phyloP scores from a whole-genome alignment of 2,113 vertebrate genomes.

The Prolemur simus region DNA sequence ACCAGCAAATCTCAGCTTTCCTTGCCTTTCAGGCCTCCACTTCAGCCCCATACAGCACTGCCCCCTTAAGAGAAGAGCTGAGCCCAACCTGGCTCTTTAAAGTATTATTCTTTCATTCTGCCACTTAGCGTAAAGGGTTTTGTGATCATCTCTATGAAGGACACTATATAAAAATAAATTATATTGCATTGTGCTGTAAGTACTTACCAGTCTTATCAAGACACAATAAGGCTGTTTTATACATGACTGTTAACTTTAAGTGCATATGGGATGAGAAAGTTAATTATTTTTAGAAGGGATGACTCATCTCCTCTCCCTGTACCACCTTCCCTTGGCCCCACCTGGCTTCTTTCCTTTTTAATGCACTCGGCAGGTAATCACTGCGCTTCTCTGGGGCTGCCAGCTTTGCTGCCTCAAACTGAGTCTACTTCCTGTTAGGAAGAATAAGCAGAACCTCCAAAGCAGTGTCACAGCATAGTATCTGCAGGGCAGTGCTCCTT shows the following conservation, averaged over 20 bases:
- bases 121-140: slow-evolving; percentile 16
- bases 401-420: background rate
- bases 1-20: background rate
- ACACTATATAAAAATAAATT: slow-evolving; percentile 66
- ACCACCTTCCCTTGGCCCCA: background rate
- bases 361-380: background rate
- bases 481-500: background rate
- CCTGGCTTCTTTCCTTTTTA: slow-evolving; percentile 36
- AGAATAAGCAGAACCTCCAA: background rate
- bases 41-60: background rate
- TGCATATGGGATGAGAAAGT: slow-evolving; percentile 12
- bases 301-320: background rate
- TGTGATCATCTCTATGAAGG: slow-evolving; percentile 54
- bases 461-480: rapidly evolving
- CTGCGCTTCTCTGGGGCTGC: background rate
- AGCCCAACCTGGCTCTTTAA: slow-evolving; percentile 16
- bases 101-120: slow-evolving; percentile 26
- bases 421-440: background rate
- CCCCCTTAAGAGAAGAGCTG: slow-evolving; percentile 33
- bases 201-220: slow-evolving; percentile 11
- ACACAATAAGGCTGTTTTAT: slow-evolving; percentile 23
- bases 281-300: slow-evolving; percentile 54
- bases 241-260: slow-evolving; percentile 45
- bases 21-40: slow-evolving; percentile 28
- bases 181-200: slow-evolving; percentile 50